These are phyloP conservation scores for Bombus fervidus DNA, from an alignment of 1,140 invertebrate species.

Conservation along the genomic window DNA sequence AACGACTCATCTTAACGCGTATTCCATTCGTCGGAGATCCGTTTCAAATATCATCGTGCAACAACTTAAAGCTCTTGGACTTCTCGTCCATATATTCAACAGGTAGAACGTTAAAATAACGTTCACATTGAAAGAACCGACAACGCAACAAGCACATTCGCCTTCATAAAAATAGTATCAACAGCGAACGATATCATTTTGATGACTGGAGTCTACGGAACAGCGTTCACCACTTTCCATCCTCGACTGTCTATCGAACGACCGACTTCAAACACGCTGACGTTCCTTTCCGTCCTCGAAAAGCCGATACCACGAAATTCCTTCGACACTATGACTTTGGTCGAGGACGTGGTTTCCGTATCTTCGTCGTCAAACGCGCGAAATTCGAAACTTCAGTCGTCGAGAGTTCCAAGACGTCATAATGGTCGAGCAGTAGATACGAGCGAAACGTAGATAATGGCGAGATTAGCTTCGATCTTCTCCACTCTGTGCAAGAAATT, in stretches of 20 bases:
- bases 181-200: no score
- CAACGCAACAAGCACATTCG: no score
- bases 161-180: neutral
- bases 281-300: conserved; percentile 21
- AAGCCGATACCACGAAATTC: conserved; percentile 31
- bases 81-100: neutral
- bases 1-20: no score
- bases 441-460: neutral
- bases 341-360: neutral
- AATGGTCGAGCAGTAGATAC: neutral
- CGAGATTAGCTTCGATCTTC: conserved; percentile 4
- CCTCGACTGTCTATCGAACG: neutral
- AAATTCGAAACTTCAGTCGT: conserved; percentile 22
- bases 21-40: no score
- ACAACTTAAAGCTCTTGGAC: neutral
- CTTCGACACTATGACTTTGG: neutral
- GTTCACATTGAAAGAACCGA: neutral
- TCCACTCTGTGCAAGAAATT: neutral
- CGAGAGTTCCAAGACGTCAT: neutral
- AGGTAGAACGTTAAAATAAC: neutral
- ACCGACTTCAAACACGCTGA: conserved; percentile 2
- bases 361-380: neutral
- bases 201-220: neutral
- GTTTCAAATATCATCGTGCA: no score
- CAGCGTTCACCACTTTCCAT: conserved; percentile 8